Percentiles rank a stretch among this genome's conserved stretches.
Evolutionary conservation across 30 jellyfish, hydroid and myxozoan genomes (phyloP).

Genomic region (Pelagia noctiluca): DNA sequence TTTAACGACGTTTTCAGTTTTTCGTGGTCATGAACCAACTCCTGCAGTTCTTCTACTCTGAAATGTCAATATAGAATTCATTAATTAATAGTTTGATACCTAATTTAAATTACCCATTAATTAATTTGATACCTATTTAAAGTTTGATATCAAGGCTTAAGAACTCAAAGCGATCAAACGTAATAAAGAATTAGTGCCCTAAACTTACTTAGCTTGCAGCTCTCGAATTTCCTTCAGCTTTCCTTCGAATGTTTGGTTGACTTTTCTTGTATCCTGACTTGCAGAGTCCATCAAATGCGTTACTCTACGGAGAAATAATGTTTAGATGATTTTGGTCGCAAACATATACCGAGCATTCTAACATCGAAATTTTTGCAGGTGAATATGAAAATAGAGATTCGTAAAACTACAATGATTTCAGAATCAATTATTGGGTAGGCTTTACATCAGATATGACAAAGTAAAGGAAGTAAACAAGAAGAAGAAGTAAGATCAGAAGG

Average conservation of each 20-base stretch:
- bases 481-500: too few species aligned
- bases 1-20: slow-evolving; percentile 39
- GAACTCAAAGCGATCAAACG: neutral
- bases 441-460: too few species aligned
- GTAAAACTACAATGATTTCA: too few species aligned
- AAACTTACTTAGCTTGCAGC: slow-evolving; percentile 82
- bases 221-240: slow-evolving; percentile 81
- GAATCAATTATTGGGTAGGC: too few species aligned
- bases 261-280: slow-evolving; percentile 95
- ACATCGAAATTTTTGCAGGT: too few species aligned
- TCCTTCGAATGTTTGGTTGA: slow-evolving; percentile 86
- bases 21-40: slow-evolving; percentile 62
- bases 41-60: slow-evolving; percentile 65
- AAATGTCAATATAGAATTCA: neutral
- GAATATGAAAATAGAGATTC: too few species aligned
- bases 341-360: too few species aligned
- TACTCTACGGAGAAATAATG: slow-evolving; percentile 47
- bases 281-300: slow-evolving; percentile 94
- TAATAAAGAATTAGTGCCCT: neutral
- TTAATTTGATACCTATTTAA: neutral
- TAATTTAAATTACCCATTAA: neutral
- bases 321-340: neutral
- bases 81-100: too few species aligned
- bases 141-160: too few species aligned
- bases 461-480: too few species aligned